Base-by-base conservation (phyloP, 2,113 vertebrate genomes). In the Eira barbara region DNA sequence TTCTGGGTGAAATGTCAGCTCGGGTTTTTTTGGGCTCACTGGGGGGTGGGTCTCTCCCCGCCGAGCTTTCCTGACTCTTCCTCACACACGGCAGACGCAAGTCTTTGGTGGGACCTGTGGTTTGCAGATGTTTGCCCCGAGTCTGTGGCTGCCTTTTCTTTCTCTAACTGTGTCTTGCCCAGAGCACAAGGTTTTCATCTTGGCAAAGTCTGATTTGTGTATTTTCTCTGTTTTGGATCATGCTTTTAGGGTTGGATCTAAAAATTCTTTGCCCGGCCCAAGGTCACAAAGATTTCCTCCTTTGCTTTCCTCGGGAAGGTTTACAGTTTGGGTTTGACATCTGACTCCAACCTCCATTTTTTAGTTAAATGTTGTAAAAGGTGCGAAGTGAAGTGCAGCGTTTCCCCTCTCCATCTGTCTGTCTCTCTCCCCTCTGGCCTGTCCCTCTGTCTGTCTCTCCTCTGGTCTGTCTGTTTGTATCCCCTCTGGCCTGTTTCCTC, bases 21-120 rank as follows among this genome's bases (percentile, higher is more conserved):
- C 11, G 0, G 7, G 4, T 2, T 74, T 65, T 52, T 18, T 0
- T 4, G 49, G 49, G 34, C 31, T 42, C 3, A 0, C 18, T 27
- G 6, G 45, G 42, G 1, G 17, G 10, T 0, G 55, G 36, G 65
- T 47, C 59, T 36, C 39, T 57, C 6, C 13, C 4, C 0, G n/a
- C 18, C 2, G 10, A 14, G 57, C 8, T 36, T 34, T 21, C 47
- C 13, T 1, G 5, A 21, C 8, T 34, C 55, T 63, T 52, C 21
- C 23, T 69, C 27, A 2, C 49, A 2, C 11, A 0, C 1, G 6
- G 42, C 15, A 14, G 49, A 31, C 0, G 2, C 3, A 18, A 45
- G 47, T 14, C 84, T 52, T 20, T 6, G 3, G 4, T 25, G 47
- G 45, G 61, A 20, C 7, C 1, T 0, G 13, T n/a, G 69, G 25